Evolutionary conservation across 1,140 invertebrate genomes (phyloP).

Genomic region (Hyles vespertilio): DNA sequence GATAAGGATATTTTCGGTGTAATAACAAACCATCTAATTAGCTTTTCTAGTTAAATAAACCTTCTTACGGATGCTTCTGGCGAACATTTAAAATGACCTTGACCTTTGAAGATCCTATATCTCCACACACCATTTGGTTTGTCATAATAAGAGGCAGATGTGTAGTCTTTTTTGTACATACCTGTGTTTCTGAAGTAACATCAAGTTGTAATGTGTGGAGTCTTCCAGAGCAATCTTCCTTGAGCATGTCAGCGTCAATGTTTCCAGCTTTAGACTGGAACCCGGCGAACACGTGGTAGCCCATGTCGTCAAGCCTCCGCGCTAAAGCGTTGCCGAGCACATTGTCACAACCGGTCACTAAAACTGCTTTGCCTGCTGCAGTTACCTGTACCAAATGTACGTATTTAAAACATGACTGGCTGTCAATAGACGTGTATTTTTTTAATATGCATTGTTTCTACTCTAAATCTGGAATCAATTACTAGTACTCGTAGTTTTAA

Average conservation of each 20-base stretch:
- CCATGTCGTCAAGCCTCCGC: constrained; percentile 85
- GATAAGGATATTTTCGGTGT: no score
- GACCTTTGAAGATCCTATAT: no score
- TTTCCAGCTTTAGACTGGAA: constrained; percentile 81
- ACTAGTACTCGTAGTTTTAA: no score
- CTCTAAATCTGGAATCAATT: no score
- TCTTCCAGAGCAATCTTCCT: constrained; percentile 84
- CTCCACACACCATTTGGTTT: no score
- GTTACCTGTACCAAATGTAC: constrained; percentile 77
- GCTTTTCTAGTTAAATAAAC: no score
- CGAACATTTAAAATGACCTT: no score
- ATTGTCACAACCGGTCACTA: constrained; percentile 91
- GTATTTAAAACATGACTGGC: no score
- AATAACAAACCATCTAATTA: no score
- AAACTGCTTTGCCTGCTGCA: constrained; percentile 85
- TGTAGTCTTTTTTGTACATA: constrained; percentile 24
- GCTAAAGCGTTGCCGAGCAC: constrained; percentile 85
- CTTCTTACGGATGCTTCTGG: no score
- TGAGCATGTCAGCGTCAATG: constrained; percentile 83
- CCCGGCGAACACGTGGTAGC: constrained; percentile 88
- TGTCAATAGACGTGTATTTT: no score
- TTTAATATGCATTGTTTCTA: no score
- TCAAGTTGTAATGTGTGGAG: constrained; percentile 85
- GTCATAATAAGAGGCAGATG: neutral
- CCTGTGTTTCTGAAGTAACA: constrained; percentile 82